Evolutionary conservation across 1,140 invertebrate genomes (phyloP), one percentile per base, ranked within the genome.

Genomic region (Cotesia typhae): DNA sequence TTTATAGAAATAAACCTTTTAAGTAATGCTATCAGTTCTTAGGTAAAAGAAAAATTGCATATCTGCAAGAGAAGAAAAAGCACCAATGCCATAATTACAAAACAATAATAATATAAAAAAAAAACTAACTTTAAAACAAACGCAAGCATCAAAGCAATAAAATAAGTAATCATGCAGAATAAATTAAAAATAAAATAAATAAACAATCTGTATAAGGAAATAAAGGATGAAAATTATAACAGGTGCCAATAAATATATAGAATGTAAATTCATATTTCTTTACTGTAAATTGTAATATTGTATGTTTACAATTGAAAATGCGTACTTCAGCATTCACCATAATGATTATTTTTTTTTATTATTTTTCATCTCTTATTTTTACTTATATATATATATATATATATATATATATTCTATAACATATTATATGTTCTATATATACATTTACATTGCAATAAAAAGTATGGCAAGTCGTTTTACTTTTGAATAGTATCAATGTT

Each of bases 381-480:
- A 75, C 68, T 28, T 28, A 28, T 28, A 28, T 28, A 28, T 28
- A 28, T 28, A 28, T 28, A 28, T 28, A 28, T 28, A 28, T 28
- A 28, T 80, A 79, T 77, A 74, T 78, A 78, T 78, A 75, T 78
- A 70, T 73, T 76, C 73, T 79, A 72, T 79, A 76, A 79, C 76
- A 82, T 74, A 76, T 77, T 68, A 77, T 79, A 76, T 67, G 74
- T 73, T 70, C 80, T 86, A 86, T 87, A 85, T 87, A 87, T 83
- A 85, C 84, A 86, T 84, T 87, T 85, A 85, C 84, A 85, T 85
- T 86, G 83, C 83, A 82, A 81, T 85, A 84, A 85, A 84, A 81
- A 79, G 79, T 84, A 76, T 82, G 67, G 5, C 41, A 47, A 47
- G 41, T 47, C 41, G 41, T 47, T 47, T 47, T 47, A 47, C 41